Conservation (phyloP, 2,797 vertebrate species). For the Natrix natrix region DNA sequence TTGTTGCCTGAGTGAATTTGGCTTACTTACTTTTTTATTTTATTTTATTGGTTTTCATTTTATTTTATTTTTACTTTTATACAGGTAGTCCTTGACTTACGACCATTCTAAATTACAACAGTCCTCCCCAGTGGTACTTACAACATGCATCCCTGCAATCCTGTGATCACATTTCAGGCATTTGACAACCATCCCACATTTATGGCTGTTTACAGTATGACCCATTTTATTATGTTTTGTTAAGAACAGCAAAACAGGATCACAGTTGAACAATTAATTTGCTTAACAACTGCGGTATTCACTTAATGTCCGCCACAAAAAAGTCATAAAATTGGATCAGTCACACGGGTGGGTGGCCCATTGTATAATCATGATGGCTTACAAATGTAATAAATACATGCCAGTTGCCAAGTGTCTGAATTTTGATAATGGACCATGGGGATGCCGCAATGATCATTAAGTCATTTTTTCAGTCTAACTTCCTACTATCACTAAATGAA, state of each 20-base stretch:
- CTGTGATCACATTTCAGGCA: neutral
- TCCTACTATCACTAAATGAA: neutral
- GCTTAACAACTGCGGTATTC: neutral
- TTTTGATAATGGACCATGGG: neutral
- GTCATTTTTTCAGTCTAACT: neutral
- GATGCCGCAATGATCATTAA: neutral
- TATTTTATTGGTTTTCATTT: neutral
- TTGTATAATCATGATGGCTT: neutral
- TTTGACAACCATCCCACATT: neutral
- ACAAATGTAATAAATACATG: neutral
- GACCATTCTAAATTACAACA: neutral
- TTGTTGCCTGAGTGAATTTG: neutral
- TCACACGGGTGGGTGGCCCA: neutral
- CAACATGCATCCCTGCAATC: neutral
- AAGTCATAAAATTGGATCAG: neutral
- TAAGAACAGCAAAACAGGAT: neutral
- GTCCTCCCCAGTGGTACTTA: neutral
- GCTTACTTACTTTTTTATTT: neutral
- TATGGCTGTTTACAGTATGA: neutral
- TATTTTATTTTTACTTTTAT: neutral
- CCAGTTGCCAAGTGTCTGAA: neutral
- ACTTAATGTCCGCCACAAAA: neutral
- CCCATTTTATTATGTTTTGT: neutral
- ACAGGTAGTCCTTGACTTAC: neutral
- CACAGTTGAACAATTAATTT: neutral